Evolutionary conservation across 1,140 invertebrate genomes (phyloP), one percentile per base, ranked within the genome.

Genomic region (Halictus rubicundus): DNA sequence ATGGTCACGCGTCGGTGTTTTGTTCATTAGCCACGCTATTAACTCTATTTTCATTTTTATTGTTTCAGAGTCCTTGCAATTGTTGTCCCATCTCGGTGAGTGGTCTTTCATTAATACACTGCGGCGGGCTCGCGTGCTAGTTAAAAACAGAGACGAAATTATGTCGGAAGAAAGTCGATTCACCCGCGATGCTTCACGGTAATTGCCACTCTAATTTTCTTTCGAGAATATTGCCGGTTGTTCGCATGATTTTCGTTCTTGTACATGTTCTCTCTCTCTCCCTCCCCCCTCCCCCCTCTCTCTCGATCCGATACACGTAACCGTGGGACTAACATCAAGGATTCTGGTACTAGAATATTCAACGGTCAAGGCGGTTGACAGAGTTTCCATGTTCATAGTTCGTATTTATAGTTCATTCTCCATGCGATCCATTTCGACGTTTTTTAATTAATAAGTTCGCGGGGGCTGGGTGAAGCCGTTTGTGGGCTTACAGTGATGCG

Each of bases 51-150:
- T 82, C 88, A 21, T 57, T 57, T 92, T 90, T 90, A 76, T 75
- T 91, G 90, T 93, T 93, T 90, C 92, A 93, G 92, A 93, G 91
- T 90, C 92, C 72, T 89, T 90, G 84, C 89, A 92, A 91, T 93
- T 89, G 71, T 90, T 89, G 87, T 92, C 91, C 73, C 91, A 91
- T 89, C 89, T 92, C 75, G 92, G 92, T 93, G 86, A 93, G 92
- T 93, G 73, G 71, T 65, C 78, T 81, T 60, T 64, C 57, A 75
- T 77, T 80, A 78, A 83, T 72, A 27, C 65, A 19, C 49, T 61
- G 65, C 70, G n/a, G 42, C 27, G 23, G 2, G 6, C 32, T 63
- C n/a, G 23, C 39, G 16, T 52, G 6, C 21, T 32, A 16, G 25
- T 60, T 42, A 32, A 60, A 19, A 9, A 16, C 27, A n/a, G 19